These are phyloP conservation scores for Ciconia maguari DNA, from an alignment of 2,113 vertebrate species.

Conservation along the genomic window DNA sequence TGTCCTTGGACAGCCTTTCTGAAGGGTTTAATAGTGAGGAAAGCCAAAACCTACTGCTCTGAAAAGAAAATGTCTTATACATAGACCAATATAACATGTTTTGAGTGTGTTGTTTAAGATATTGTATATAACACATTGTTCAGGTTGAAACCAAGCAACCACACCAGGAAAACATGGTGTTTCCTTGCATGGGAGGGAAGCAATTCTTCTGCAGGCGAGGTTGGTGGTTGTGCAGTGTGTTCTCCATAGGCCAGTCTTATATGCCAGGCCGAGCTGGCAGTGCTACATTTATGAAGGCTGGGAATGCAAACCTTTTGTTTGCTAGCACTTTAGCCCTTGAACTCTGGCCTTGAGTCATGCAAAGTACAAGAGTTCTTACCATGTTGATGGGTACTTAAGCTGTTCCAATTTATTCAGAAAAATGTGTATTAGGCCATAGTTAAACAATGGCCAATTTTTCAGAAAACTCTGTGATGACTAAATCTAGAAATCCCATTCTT, in stretches of 20 bases:
- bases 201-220: neutral
- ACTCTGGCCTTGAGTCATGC: neutral
- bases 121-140: neutral
- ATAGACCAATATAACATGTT: rapidly evolving
- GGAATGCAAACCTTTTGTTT: neutral
- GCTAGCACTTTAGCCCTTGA: neutral
- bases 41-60: neutral
- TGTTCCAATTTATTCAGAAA: neutral
- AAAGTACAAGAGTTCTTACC: neutral
- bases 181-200: neutral
- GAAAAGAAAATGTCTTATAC: neutral
- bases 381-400: neutral
- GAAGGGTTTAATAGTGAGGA: neutral
- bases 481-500: neutral
- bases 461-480: neutral
- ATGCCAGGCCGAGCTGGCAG: neutral
- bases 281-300: neutral
- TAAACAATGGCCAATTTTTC: neutral
- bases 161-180: neutral
- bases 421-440: neutral
- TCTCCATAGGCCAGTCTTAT: neutral
- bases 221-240: neutral
- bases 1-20: neutral
- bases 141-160: neutral
- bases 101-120: neutral